Conservation (phyloP, 2,888 invertebrate genomes). For the Drosophila anomelani region DNA sequence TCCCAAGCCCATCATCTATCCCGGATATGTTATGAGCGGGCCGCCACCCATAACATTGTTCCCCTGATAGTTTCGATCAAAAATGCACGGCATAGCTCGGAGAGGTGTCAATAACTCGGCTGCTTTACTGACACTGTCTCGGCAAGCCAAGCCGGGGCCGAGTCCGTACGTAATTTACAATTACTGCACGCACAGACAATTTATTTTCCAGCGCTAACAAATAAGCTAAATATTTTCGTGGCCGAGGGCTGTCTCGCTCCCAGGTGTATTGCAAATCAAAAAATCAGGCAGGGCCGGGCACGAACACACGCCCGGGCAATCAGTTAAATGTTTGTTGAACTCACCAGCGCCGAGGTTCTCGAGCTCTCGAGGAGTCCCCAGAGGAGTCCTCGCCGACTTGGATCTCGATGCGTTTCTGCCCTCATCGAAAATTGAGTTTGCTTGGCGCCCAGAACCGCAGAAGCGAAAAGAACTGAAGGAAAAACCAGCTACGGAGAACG, state of each 20-base stretch:
- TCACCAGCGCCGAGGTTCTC: conserved; percentile 61
- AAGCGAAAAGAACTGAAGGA: conserved; percentile 47
- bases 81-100: conserved; percentile 60
- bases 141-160: not conserved
- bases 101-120: conserved; percentile 69
- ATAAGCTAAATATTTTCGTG: conserved; percentile 67
- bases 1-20: not conserved
- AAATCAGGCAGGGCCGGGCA: conserved; percentile 52
- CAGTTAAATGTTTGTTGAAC: conserved; percentile 81
- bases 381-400: conserved; percentile 42
- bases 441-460: conserved; percentile 58
- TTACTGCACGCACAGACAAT: conserved; percentile 84
- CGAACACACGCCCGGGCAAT: conserved; percentile 78
- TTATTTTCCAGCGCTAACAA: conserved; percentile 81
- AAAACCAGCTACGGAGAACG: conserved; percentile 46
- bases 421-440: conserved; percentile 64
- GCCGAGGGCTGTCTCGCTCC: conserved; percentile 72
- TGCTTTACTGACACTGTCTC: conserved; percentile 46
- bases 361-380: conserved; percentile 33
- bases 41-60: not conserved
- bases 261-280: conserved; percentile 84
- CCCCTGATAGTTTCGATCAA: conserved; percentile 58
- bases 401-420: conserved; percentile 41
- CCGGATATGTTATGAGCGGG: conserved; percentile 1
- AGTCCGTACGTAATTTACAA: conserved; percentile 78